A percentile compares a stretch with the other conserved stretches of the same genome.
phyloP scores from a whole-genome alignment of 2,888 invertebrate species.

The Quadriops clusia region DNA sequence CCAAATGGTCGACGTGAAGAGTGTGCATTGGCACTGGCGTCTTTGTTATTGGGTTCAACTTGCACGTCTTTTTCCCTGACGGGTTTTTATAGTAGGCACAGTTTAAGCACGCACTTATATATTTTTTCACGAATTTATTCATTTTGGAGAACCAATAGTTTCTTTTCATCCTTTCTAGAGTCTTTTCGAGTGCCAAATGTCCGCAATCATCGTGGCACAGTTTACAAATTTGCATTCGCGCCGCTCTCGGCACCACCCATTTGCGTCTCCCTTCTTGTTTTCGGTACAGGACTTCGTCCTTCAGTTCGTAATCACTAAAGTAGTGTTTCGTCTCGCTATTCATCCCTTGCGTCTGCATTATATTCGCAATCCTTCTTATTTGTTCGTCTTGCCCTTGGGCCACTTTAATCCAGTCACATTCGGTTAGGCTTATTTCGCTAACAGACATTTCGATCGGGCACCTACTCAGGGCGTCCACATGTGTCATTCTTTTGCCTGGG shows the following conservation, averaged over 20 bases:
- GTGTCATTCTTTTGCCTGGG: conserved; percentile 6
- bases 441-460: background rate
- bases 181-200: conserved; percentile 29
- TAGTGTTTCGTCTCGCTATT: too few relatives aligned
- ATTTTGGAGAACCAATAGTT: conserved; percentile 33
- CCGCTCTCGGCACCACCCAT: conserved; percentile 14
- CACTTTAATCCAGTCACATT: conserved; percentile 5
- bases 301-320: conserved; percentile 9
- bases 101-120: conserved; percentile 30
- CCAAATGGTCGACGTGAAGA: conserved; percentile 33
- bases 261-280: background rate
- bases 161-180: conserved; percentile 21
- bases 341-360: too few relatives aligned
- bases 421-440: conserved; percentile 3
- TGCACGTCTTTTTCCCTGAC: conserved; percentile 22
- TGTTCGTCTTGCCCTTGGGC: conserved; percentile 9
- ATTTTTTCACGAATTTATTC: conserved; percentile 28
- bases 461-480: conserved; percentile 7
- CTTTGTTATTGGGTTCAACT: conserved; percentile 33
- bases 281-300: conserved; percentile 7
- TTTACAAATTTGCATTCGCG: conserved; percentile 9
- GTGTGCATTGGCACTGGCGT: conserved; percentile 30
- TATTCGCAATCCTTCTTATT: too few relatives aligned
- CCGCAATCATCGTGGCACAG: conserved; percentile 30
- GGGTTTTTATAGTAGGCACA: conserved; percentile 28